Evolutionary conservation across 1,140 invertebrate genomes (phyloP).

Genomic region (Phortica variegata): DNA sequence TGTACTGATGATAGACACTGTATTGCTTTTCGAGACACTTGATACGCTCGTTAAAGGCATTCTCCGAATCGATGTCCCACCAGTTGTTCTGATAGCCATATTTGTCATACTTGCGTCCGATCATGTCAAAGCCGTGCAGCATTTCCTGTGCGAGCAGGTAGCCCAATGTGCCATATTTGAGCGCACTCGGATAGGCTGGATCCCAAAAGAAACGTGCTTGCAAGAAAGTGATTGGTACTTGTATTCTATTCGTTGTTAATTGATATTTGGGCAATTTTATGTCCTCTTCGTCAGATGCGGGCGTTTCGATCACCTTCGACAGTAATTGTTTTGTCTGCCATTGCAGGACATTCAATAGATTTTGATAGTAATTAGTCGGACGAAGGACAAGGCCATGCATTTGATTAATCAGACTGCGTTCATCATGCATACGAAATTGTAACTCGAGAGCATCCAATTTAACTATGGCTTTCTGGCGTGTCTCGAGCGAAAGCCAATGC

Average conservation of each 20-base stretch:
- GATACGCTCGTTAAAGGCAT: slow-evolving; percentile 79
- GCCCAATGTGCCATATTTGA: slow-evolving; percentile 95
- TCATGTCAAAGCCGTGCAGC: slow-evolving; percentile 93
- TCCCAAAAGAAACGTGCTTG: slow-evolving; percentile 79
- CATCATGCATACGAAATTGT: slow-evolving; percentile 87
- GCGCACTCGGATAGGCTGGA: slow-evolving; percentile 87
- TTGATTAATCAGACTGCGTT: slow-evolving; percentile 69
- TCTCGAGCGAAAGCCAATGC: slow-evolving; percentile 80
- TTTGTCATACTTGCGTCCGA: slow-evolving; percentile 87
- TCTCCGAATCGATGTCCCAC: slow-evolving; percentile 94
- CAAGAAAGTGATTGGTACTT: slow-evolving; percentile 94
- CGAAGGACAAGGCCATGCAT: slow-evolving; percentile 76
- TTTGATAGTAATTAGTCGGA: slow-evolving; percentile 82
- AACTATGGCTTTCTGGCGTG: slow-evolving; percentile 72
- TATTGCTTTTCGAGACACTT: slow-evolving; percentile 94
- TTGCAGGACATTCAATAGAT: slow-evolving; percentile 79
- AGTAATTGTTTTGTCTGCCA: slow-evolving; percentile 78
- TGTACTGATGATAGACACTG: slow-evolving; percentile 31
- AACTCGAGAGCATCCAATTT: slow-evolving; percentile 83
- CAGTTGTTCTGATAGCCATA: slow-evolving; percentile 93
- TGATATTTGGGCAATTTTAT: slow-evolving; percentile 68
- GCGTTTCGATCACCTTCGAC: slow-evolving; percentile 78
- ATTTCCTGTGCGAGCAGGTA: slow-evolving; percentile 93
- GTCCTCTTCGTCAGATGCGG: slow-evolving; percentile 73
- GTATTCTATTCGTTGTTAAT: slow-evolving; percentile 94